These are phyloP conservation scores for Rhagoletis pomonella DNA, from an alignment of 1,140 invertebrate species.

Conservation along the genomic window DNA sequence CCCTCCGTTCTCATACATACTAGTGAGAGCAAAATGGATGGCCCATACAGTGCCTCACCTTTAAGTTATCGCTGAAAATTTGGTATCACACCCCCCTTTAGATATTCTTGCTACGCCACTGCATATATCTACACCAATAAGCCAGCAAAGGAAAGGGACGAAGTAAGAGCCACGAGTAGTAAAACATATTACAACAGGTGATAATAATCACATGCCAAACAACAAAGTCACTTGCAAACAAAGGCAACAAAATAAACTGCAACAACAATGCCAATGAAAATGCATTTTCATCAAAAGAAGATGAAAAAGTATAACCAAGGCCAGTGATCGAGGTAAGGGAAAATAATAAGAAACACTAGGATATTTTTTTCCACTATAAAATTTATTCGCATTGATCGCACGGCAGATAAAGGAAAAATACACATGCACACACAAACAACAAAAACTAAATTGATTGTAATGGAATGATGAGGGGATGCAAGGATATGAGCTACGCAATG, in stretches of 20 bases:
- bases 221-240: constrained; percentile 47
- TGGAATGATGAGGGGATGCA: not conserved
- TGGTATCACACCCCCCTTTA: too few relatives aligned
- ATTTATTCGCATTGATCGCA: constrained; percentile 56
- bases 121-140: not conserved
- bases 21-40: too few relatives aligned
- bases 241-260: not conserved
- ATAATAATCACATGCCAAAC: constrained; percentile 46
- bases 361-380: constrained; percentile 50
- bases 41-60: too few relatives aligned
- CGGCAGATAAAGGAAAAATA: constrained; percentile 3
- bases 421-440: not conserved
- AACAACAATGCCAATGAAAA: constrained; percentile 33
- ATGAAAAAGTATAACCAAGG: not conserved
- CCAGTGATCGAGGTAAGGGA: not conserved
- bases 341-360: constrained; percentile 8
- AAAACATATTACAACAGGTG: constrained; percentile 48
- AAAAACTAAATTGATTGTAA: not conserved
- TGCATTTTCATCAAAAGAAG: constrained; percentile 3
- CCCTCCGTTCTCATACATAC: too few relatives aligned
- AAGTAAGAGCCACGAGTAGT: not conserved
- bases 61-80: too few relatives aligned
- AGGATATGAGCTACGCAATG: not conserved
- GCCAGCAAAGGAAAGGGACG: not conserved
- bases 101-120: too few relatives aligned